Evolutionary conservation across 2,113 vertebrate species (phyloP).

Genomic region (human): GRCh38 chr4:185829001-185829500

Average conservation of each 20-base stretch:
- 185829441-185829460: not conserved
- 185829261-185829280: not conserved
- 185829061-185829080: slow-evolving; percentile 18
- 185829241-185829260: not conserved
- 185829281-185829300: not conserved
- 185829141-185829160: not conserved
- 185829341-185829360: not conserved
- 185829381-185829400: not conserved
- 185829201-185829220: not conserved
- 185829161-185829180: not conserved
- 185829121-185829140: not conserved
- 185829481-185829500: not conserved
- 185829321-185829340: not conserved
- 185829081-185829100: not conserved
- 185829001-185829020: rapidly evolving
- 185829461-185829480: not conserved
- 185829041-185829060: not conserved
- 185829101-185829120: not conserved
- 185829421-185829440: not conserved
- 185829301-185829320: not conserved
- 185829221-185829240: not conserved
- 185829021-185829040: not conserved
- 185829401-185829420: not conserved
- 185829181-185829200: not conserved
- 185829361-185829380: not conserved